Conservation (phyloP, 1,140 invertebrate genomes). For the fruit fly (Drosophila melanogaster) region Release_6_plus_ISO1_MT NT_033777.3:17009501-17010000, state of each 20-base stretch:
- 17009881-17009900: conserved; percentile 86
- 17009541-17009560: conserved; percentile 78
- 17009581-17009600: conserved; percentile 77
- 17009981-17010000: conserved; percentile 67
- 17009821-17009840: neutral
- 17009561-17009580: conserved; percentile 75
- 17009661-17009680: conserved; percentile 80
- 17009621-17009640: conserved; percentile 81
- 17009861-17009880: conserved; percentile 86
- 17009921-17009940: too few species aligned
- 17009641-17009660: conserved; percentile 79
- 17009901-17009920: conserved; percentile 33
- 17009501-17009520: conserved; percentile 80
- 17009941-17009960: neutral
- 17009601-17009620: conserved; percentile 80
- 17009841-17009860: conserved; percentile 14
- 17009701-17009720: conserved; percentile 75
- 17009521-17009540: conserved; percentile 69
- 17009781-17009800: conserved; percentile 81
- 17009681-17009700: conserved; percentile 76
- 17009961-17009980: conserved; percentile 80
- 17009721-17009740: conserved; percentile 70
- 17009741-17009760: conserved; percentile 78
- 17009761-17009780: conserved; percentile 71
- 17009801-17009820: conserved; percentile 44